Percentiles rank a stretch among this genome's conserved stretches.
phyloP scores from a whole-genome alignment of 2,113 vertebrate species.

The Pachycephala philippinensis region DNA sequence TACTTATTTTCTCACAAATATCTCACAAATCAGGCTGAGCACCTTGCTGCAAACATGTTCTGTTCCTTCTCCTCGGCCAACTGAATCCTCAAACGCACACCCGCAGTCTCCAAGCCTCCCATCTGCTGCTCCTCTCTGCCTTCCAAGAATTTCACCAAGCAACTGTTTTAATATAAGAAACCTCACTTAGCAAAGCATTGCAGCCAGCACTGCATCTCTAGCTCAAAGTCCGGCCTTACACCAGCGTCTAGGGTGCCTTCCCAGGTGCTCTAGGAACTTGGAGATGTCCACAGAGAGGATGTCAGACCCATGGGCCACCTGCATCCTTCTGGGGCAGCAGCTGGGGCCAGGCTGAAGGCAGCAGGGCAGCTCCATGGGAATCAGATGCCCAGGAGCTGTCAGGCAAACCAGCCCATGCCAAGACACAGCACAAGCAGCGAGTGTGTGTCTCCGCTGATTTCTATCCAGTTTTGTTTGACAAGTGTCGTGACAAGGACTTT shows the following conservation, averaged over 20 bases:
- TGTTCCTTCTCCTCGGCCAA: neutral
- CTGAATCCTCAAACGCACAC: neutral
- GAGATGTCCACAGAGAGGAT: neutral
- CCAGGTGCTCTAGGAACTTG: neutral
- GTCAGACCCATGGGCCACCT: rapidly evolving
- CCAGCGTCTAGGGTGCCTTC: neutral
- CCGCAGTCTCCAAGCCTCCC: neutral
- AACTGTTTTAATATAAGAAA: neutral
- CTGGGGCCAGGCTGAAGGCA: neutral
- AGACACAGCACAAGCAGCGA: neutral
- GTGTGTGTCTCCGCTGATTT: rapidly evolving
- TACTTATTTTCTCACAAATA: neutral
- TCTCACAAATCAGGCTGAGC: neutral
- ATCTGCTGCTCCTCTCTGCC: constrained; percentile 11
- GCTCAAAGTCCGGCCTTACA: neutral
- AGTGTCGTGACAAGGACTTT: neutral
- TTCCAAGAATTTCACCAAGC: constrained; percentile 15
- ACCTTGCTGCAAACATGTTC: neutral
- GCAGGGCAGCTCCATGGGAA: neutral
- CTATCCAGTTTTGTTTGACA: neutral
- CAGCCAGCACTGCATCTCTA: neutral
- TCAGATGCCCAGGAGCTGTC: neutral
- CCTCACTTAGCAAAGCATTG: neutral
- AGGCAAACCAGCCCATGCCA: neutral
- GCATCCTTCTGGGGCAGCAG: neutral